phyloP scores from a whole-genome alignment of 1,140 invertebrate genomes.

The Cardiocondyla obscurior region DNA sequence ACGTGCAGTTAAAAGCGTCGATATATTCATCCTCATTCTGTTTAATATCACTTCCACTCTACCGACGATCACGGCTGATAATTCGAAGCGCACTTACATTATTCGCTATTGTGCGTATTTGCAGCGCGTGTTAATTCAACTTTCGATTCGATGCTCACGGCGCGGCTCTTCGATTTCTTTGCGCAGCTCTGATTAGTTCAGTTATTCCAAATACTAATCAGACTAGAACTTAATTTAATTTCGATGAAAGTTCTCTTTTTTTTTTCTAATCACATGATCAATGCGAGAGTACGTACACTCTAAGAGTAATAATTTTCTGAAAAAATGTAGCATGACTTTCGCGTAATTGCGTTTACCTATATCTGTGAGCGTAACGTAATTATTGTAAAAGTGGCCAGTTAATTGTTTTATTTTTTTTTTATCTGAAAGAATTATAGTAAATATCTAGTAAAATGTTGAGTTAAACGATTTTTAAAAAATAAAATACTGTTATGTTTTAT shows the following conservation, averaged over 20 bases:
- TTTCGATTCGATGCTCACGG: slow-evolving; percentile 27
- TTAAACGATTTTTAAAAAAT: background rate
- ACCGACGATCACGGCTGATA: slow-evolving; percentile 28
- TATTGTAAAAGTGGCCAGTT: background rate
- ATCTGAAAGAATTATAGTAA: background rate
- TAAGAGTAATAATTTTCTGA: background rate
- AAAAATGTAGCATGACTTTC: slow-evolving; percentile 17
- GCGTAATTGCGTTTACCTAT: no score
- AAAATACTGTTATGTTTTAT: background rate
- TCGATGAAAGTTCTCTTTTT: slow-evolving; percentile 37
- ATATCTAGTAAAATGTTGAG: background rate
- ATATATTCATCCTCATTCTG: slow-evolving; percentile 53
- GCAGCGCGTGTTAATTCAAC: background rate
- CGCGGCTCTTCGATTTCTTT: slow-evolving; percentile 7
- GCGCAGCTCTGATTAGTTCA: background rate
- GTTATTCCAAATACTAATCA: slow-evolving; percentile 46
- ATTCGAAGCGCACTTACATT: slow-evolving; percentile 19
- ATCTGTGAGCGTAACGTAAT: background rate
- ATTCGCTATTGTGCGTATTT: background rate
- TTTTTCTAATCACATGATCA: slow-evolving; percentile 29
- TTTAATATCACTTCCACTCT: slow-evolving; percentile 48
- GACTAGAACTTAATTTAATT: slow-evolving; percentile 45
- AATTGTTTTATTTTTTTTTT: background rate
- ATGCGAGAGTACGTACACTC: background rate
- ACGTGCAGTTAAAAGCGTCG: slow-evolving; percentile 10